Base-by-base conservation (phyloP, 2,888 invertebrate genomes). In the Odontocolon sp. region DNA sequence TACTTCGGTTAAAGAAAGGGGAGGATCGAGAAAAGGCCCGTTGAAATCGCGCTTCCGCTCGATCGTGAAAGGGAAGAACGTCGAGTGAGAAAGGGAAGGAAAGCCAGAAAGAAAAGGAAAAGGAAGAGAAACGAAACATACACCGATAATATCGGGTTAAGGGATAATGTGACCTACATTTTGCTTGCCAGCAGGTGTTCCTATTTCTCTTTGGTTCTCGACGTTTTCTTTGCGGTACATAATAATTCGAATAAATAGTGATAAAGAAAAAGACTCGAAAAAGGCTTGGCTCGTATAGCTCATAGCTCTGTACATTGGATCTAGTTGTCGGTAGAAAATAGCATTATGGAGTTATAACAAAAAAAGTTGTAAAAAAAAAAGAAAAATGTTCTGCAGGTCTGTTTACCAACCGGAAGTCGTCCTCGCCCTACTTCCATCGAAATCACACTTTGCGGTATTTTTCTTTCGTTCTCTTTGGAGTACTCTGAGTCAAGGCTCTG, bases 91-190 rank as follows among this genome's bases (percentile, higher is more conserved):
- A 6, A 4, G 42, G 33, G 26, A 31, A 38, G 71, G 56, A 76
- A 50, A 76, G 63, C 67, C 66, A 40, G 33, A 31, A 47, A 11
- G 52, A 54, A 54, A 56, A 50, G 23, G 33, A 31, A 40, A 64
- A 28, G 26, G 3, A 36, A 47, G 23, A 61, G 45, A 52, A 38
- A 56, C 54, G 64, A 66, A 26, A 47, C 45, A 6, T n/a, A 28
- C 40, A 8, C 21, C 66, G 57, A 63, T 68, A 77, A 71, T 63
- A 63, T 68, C 26, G 50, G 77, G 63, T 72, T 72, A 64, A 72
- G 77, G 71, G 71, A 77, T 71, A 71, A 68, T 63, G 77, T 63
- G 71, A 77, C 71, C 77, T 57, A 72, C 71, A 68, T 77, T 63
- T 42, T 42, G 40, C 56, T 42, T 6, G 47, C 47, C 67, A 57